Conservation (phyloP, 2,113 vertebrate species). For the Embiotoca jacksoni region DNA sequence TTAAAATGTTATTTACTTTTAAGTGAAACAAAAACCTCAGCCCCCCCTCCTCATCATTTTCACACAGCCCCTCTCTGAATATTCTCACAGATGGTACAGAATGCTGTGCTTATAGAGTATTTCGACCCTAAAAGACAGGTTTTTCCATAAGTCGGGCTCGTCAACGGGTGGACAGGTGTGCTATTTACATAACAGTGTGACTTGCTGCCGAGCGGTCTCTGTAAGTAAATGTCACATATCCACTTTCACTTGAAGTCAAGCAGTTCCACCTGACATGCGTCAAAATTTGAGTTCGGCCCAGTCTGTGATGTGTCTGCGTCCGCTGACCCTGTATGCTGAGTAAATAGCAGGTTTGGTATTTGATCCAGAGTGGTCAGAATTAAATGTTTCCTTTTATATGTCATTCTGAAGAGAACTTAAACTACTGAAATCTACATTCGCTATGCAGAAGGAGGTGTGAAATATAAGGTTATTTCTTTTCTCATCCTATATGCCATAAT, state of each 20-base stretch:
- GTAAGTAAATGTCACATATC: slow-evolving; percentile 84
- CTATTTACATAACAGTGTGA: slow-evolving; percentile 82
- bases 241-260: slow-evolving; percentile 68
- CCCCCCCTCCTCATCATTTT: background rate
- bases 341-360: slow-evolving; percentile 73
- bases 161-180: slow-evolving; percentile 79
- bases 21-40: background rate
- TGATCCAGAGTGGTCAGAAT: slow-evolving; percentile 67
- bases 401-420: slow-evolving; percentile 31
- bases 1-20: background rate
- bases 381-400: slow-evolving; percentile 68
- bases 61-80: slow-evolving; percentile 18
- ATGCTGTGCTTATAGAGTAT: slow-evolving; percentile 56
- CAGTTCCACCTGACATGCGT: slow-evolving; percentile 77
- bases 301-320: slow-evolving; percentile 57
- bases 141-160: slow-evolving; percentile 68
- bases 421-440: slow-evolving; percentile 10
- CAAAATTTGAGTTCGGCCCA: slow-evolving; percentile 69
- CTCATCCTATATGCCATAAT: background rate
- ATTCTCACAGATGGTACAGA: slow-evolving; percentile 67
- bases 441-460: background rate
- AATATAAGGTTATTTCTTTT: background rate
- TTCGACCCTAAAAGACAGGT: slow-evolving; percentile 64
- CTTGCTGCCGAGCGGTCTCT: slow-evolving; percentile 65
- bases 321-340: slow-evolving; percentile 61